These are phyloP conservation scores for Nemopilema nomurai DNA, from an alignment of 30 jellyfish, hydroid and myxozoan genomes.

Conservation along the genomic window DNA sequence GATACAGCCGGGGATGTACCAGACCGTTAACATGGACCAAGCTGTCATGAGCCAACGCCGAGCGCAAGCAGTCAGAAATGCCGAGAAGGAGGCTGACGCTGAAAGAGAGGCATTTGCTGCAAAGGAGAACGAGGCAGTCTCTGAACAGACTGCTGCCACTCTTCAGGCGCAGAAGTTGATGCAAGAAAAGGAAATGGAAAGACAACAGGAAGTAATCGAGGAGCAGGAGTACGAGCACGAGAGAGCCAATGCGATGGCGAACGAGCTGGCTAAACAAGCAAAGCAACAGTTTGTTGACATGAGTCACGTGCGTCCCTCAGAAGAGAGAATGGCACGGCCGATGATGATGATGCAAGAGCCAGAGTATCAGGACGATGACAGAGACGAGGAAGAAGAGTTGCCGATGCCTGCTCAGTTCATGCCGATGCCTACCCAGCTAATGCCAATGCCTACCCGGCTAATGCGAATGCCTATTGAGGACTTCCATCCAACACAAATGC, in stretches of 20 bases:
- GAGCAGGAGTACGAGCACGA: slow-evolving; percentile 66
- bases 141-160: slow-evolving; percentile 31
- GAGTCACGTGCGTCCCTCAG: slow-evolving; percentile 19
- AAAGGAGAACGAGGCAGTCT: slow-evolving; percentile 20
- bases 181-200: slow-evolving; percentile 42
- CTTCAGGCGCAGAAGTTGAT: slow-evolving; percentile 53
- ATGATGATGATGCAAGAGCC: slow-evolving; percentile 12
- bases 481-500: slow-evolving; percentile 51
- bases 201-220: slow-evolving; percentile 39
- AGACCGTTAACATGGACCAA: slow-evolving; percentile 18
- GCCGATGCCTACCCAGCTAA: slow-evolving; percentile 32
- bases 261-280: slow-evolving; percentile 1
- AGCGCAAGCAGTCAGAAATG: slow-evolving; percentile 44
- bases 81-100: slow-evolving; percentile 55
- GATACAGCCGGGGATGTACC: slow-evolving; percentile 13
- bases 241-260: slow-evolving; percentile 48
- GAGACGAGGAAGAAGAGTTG: slow-evolving; percentile 1
- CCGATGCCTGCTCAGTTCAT: slow-evolving; percentile 16
- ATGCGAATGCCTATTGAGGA: slow-evolving; percentile 37
- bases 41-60: slow-evolving; percentile 28
- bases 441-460: slow-evolving; percentile 11
- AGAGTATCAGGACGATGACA: slow-evolving; percentile 23
- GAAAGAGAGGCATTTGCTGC: slow-evolving; percentile 40
- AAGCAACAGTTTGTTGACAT: slow-evolving; percentile 11
- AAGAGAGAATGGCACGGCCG: slow-evolving; percentile 5